Base-by-base conservation (phyloP, 2,888 invertebrate species). In the Mythimna ferrago region DNA sequence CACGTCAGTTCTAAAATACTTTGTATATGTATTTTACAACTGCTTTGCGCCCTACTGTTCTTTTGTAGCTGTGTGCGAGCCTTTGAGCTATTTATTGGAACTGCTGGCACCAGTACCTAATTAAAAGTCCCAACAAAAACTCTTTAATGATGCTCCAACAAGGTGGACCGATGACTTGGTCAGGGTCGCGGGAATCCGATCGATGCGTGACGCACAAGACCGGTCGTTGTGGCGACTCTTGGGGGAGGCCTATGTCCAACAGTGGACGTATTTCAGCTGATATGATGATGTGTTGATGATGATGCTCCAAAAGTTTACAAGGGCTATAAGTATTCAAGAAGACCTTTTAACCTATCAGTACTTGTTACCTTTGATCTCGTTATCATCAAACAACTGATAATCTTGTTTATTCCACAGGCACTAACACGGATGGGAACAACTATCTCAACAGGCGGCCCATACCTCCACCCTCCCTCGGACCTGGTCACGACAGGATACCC, bases 401-500 rank as follows among this genome's bases (percentile, higher is more conserved):
- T 19, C 21, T 2, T 61, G 35, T 71, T 72, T 11, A 35, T 41
- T 67, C 92, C 90, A 32, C 94, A 96, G 96, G 96, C 92, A 97
- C 97, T 60, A 97, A 97, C 91, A 97, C 97, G 65, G 97, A 97
- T 84, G 95, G 96, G 86, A 96, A 92, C 85, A 97, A 96, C 86
- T 97, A 97, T 89, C 97, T 97, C 83, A 98, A 98, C 91, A 95
- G 98, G 80, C 97, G 98, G 82, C 98, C 98, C 0, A 97, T 98
- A 83, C 98, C 98, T n/a, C 98, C 98, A 21, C 98, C 98, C 0
- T 98, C 98, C 76, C 95, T 98, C 76, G 98, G 98, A 87, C 98
- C 98, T 0, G 98, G 98, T 0, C 98, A 98, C 90, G 98, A 98
- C 90, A 96, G 98, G 87, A 98, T 98, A 89, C 98, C 98, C 11